Base-by-base conservation (phyloP, 2,888 invertebrate species). In the Euphydryas editha region DNA sequence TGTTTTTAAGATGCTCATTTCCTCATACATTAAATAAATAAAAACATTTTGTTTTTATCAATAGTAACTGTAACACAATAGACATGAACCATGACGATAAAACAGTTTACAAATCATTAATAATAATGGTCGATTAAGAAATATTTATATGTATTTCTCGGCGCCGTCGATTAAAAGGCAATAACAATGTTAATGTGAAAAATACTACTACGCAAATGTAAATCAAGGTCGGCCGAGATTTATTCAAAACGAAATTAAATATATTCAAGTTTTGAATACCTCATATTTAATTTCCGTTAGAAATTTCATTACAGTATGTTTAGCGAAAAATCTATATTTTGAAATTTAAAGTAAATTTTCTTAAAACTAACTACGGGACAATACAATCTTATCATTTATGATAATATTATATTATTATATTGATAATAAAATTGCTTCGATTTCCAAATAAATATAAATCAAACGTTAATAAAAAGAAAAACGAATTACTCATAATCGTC, bases 401-500 rank as follows among this genome's bases (percentile, higher is more conserved):
- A n/a, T n/a, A n/a, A n/a, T n/a, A n/a, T n/a, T n/a, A n/a, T n/a
- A n/a, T n/a, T n/a, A n/a, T n/a, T n/a, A n/a, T n/a, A n/a, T n/a
- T n/a, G n/a, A n/a, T n/a, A n/a, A n/a, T n/a, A n/a, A n/a, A n/a
- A n/a, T n/a, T n/a, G n/a, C 49, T 8, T 8, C 10, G 17, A 46
- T 46, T 46, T n/a, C 46, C 17, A 49, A 46, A 21, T 44, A 20
- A n/a, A n/a, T n/a, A n/a, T n/a, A n/a, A n/a, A n/a, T n/a, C n/a
- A n/a, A n/a, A n/a, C n/a, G n/a, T n/a, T n/a, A n/a, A 20, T 15
- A 30, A 15, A 3, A 37, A 5, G 18, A 42, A 20, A 6, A 54
- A 54, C 75, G 81, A 87, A 81, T 84, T 90, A 90, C 90, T 88
- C 81, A 61, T 73, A 69, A 69, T 80, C 77, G 62, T 84, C 79